Evolutionary conservation across 2,113 vertebrate species (phyloP).

Genomic region (Dipodomys stephensi): DNA sequence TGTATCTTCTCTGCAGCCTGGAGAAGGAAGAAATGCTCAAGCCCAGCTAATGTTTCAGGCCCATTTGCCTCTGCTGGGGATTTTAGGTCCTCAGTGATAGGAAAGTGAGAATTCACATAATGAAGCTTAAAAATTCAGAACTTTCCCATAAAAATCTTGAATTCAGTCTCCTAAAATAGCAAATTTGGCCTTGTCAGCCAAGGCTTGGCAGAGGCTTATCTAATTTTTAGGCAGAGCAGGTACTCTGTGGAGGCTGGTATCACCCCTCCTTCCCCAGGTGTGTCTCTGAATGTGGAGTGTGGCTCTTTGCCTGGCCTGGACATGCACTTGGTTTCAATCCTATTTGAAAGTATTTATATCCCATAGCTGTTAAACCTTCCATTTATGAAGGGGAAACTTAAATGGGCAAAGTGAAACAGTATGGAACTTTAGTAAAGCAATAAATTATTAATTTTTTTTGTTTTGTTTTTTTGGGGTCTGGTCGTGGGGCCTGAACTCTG

Average conservation of each 20-base stretch:
- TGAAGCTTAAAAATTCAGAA: not conserved
- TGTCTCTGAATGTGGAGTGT: not conserved
- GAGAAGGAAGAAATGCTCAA: not conserved
- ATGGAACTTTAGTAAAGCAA: conserved; percentile 12
- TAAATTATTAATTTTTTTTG: too few species aligned
- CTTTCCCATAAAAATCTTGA: not conserved
- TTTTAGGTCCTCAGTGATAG: not conserved
- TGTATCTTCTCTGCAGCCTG: not conserved
- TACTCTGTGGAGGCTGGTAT: not conserved
- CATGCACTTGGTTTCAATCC: not conserved
- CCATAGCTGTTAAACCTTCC: not conserved
- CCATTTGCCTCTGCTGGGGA: not conserved
- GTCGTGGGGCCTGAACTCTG: too few species aligned
- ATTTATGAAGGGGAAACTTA: not conserved
- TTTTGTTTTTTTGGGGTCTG: too few species aligned
- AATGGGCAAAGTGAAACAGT: not conserved
- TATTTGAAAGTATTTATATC: not conserved
- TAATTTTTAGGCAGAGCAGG: not conserved
- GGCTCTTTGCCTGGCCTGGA: not conserved
- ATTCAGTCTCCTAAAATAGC: not conserved
- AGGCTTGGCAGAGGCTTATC: not conserved
- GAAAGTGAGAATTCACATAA: conserved; percentile 28
- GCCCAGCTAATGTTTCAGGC: not conserved
- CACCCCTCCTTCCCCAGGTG: not conserved
- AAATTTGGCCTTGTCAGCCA: not conserved